Percentiles rank a stretch among this genome's conserved stretches.
These are phyloP conservation scores for Ormyrus rosae DNA, from an alignment of 2,888 invertebrate species.

Conservation along the genomic window DNA sequence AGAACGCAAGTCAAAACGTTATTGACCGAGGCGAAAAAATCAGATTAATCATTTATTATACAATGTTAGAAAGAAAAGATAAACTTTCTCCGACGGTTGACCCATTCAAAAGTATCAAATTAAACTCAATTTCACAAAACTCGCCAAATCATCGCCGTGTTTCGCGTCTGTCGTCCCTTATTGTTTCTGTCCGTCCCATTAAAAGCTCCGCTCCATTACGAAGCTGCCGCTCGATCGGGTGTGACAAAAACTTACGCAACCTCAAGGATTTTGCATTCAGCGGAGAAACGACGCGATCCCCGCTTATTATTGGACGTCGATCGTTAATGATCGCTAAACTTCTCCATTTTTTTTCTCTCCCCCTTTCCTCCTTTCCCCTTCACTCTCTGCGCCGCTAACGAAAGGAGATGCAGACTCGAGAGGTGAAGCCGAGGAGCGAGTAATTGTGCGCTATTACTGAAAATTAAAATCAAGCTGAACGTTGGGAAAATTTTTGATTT, in stretches of 20 bases:
- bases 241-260: constrained; percentile 59
- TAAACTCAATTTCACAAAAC: constrained; percentile 12
- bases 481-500: too few relatives aligned
- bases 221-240: constrained; percentile 42
- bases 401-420: too few relatives aligned
- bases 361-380: too few relatives aligned
- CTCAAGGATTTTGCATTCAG: constrained; percentile 48
- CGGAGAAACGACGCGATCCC: constrained; percentile 8
- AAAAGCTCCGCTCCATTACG: not conserved
- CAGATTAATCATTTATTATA: constrained; percentile 40
- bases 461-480: too few relatives aligned
- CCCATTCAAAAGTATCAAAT: constrained; percentile 12
- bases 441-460: too few relatives aligned
- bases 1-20: not conserved
- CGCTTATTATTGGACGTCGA: not conserved
- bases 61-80: constrained; percentile 29
- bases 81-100: constrained; percentile 44
- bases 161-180: constrained; percentile 16
- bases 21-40: constrained; percentile 28
- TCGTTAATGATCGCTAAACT: constrained; percentile 9
- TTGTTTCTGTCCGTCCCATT: constrained; percentile 17
- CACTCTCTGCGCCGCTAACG: too few relatives aligned
- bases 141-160: constrained; percentile 29
- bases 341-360: not conserved
- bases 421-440: too few relatives aligned